Evolutionary conservation across 2,797 vertebrate species (phyloP), one percentile per base, ranked within the genome.

Genomic region (Tiaroga cobitis): DNA sequence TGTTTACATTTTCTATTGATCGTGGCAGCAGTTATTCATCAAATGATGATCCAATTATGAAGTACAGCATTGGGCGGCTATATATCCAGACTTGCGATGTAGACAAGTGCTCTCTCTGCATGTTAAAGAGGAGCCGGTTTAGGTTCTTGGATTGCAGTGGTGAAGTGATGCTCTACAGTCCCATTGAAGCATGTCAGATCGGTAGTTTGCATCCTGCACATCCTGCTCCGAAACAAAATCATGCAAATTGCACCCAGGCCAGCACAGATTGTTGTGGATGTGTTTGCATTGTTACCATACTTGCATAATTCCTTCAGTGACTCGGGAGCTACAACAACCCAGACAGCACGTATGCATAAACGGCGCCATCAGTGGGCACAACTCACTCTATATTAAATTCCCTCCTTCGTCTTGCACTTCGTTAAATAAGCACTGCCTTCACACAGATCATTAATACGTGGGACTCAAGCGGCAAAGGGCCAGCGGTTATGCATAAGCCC

Each of bases 361-460:
- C 1, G 41, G 80, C 43, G 10, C 46, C 65, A 81, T 80, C 61
- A 49, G 61, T 67, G 26, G 61, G 18, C 39, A 65, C 9, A 51
- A 56, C 24, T 81, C 32, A 39, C 13, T 51, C 13, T n/a, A 29
- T 69, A 56, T 37, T 70, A 15, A 68, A 80, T 56, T n/a, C 49
- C 49, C 5, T 81, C 34, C 89, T 88, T 90, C 90, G 89, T 70
- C 90, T 90, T 90, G 92, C 90, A 83, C 85, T 89, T 39, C 2
- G 89, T 89, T 84, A 90, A 91, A 83, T 86, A 91, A 88, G 88
- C 79, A 81, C 61, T 88, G 75, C 76, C 92, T 86, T 92, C 91
- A 89, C 87, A 89, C 89, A 90, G 91, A 93, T 92, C 91, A 90
- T 94, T 93, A 93, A 93, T 91, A 92, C 91, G 89, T 89, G 84